Base-by-base conservation (phyloP, 2,888 invertebrate genomes). In the Thera britannica region DNA sequence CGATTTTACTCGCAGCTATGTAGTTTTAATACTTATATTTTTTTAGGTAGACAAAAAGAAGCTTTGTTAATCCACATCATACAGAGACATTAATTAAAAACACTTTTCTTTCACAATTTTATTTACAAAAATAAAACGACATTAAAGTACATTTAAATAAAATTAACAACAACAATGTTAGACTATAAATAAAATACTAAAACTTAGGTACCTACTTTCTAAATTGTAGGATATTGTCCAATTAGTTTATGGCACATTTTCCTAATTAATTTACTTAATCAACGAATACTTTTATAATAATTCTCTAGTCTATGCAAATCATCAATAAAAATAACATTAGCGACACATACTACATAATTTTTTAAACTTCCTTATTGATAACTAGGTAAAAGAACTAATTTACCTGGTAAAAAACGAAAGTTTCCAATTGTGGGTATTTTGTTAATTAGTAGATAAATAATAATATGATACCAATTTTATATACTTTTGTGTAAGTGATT, bases 101-200 rank as follows among this genome's bases (percentile, higher is more conserved):
- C n/a, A 54, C 1, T 4, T 35, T 11, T 8, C 11, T 54, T 75
- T 69, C 59, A 70, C 7, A 46, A 72, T 71, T 75, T 80, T 83
- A 82, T 79, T 79, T 82, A 81, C 69, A 82, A 83, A 82, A 81
- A 82, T 80, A 80, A 76, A 57, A 75, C 75, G 74, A 77, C 78
- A 75, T 75, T 74, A 75, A 75, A 70, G 61, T 62, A 46, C 55
- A 68, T 73, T 74, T 74, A 59, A 78, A 84, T 79, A 83, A 82
- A 67, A 83, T 80, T 81, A 83, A 79, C 77, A 84, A 83, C 80
- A 81, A 78, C 65, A 67, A 70, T 73, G 73, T 75, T 76, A 76
- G 44, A 62, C 65, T 67, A 65, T 61, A 58, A 38, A 36, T 46
- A 35, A 58, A 56, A 34, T 51, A 9, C 46, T 46, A 35, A 41